These are phyloP conservation scores for Hirtodrosophila histrioides DNA, from an alignment of 2,888 invertebrate species.

Conservation along the genomic window DNA sequence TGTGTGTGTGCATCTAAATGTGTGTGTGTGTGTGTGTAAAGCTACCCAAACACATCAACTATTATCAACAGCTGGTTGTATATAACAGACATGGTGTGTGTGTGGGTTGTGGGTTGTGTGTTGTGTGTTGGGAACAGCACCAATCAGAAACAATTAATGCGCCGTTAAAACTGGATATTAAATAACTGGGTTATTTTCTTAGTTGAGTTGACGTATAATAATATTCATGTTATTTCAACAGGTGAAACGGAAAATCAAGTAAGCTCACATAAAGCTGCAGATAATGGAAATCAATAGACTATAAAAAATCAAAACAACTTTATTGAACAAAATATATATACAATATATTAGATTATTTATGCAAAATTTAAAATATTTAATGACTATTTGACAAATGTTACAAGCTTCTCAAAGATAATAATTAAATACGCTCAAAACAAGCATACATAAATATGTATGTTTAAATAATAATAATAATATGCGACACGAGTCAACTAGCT, in stretches of 20 bases:
- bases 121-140: no score
- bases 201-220: slow-evolving; percentile 21
- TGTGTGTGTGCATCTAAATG: not conserved
- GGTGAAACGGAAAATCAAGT: not conserved
- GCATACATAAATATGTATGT: not conserved
- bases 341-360: not conserved
- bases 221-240: slow-evolving; percentile 1
- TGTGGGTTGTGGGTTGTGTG: no score
- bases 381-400: slow-evolving; percentile 9
- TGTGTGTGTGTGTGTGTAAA: slow-evolving; percentile 1
- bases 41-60: slow-evolving; percentile 39
- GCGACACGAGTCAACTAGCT: slow-evolving; percentile 11
- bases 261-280: not conserved
- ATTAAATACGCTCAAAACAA: slow-evolving; percentile 1
- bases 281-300: no score
- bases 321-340: no score
- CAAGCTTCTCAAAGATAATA: slow-evolving; percentile 3
- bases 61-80: slow-evolving; percentile 30
- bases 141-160: slow-evolving; percentile 63
- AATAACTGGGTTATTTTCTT: slow-evolving; percentile 47
- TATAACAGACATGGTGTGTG: slow-evolving; percentile 52
- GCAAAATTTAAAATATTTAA: slow-evolving; percentile 1
- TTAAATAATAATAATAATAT: slow-evolving; percentile 2
- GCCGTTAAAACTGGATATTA: slow-evolving; percentile 48
- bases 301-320: no score